Conservation (phyloP, 2,113 vertebrate species). For the Prolemur simus region DNA sequence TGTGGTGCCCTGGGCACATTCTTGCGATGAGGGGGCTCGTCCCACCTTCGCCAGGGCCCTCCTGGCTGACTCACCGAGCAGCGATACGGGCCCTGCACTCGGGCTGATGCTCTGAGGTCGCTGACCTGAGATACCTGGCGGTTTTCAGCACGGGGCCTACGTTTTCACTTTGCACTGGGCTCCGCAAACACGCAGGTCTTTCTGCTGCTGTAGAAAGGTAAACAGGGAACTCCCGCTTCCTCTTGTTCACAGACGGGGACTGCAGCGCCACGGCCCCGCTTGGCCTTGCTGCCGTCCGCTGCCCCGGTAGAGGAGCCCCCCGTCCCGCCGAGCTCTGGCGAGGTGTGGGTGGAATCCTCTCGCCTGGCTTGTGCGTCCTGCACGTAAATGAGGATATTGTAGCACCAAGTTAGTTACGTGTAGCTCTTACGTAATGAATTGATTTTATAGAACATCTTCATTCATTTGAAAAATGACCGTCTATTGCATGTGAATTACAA, state of each 20-base stretch:
- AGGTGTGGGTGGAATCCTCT: constrained; percentile 1
- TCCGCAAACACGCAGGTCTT: not conserved
- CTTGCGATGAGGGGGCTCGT: rapidly evolving
- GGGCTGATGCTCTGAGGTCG: rapidly evolving
- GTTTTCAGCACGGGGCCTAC: rapidly evolving
- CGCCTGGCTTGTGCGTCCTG: not conserved
- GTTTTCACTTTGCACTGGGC: rapidly evolving
- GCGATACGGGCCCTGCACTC: rapidly evolving
- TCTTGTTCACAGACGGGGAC: rapidly evolving
- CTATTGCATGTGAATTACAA: constrained; percentile 75
- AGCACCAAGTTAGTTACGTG: not conserved
- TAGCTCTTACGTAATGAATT: constrained; percentile 44
- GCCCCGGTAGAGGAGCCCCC: rapidly evolving
- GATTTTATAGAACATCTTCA: constrained; percentile 69
- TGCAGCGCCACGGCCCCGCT: rapidly evolving
- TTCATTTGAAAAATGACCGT: constrained; percentile 72
- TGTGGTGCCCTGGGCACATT: rapidly evolving
- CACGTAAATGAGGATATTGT: not conserved
- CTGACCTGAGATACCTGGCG: rapidly evolving
- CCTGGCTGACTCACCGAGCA: rapidly evolving
- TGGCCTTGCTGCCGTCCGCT: rapidly evolving
- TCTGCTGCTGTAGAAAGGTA: rapidly evolving
- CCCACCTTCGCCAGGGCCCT: rapidly evolving
- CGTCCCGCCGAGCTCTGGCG: rapidly evolving
- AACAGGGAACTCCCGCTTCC: rapidly evolving